Conservation (phyloP, 2,797 vertebrate genomes). For the Tragelaphus eurycerus region DNA sequence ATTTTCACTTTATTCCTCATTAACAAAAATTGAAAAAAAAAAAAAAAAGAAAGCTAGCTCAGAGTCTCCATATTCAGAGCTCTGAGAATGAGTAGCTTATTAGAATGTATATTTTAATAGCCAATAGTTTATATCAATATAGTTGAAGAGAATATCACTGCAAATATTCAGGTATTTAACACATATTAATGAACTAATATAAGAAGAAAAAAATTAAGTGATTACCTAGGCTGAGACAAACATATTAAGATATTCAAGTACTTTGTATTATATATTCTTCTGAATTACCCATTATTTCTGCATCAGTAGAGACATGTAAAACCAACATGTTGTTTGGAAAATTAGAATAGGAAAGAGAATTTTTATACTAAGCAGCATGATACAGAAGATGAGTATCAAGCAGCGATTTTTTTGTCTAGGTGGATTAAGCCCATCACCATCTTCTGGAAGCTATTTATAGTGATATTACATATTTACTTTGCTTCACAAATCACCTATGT, state of each 20-base stretch:
- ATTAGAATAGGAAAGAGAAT: neutral
- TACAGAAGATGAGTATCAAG: neutral
- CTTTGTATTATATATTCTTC: neutral
- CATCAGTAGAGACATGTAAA: neutral
- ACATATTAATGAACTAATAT: neutral
- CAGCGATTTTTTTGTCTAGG: neutral
- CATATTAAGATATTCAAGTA: neutral
- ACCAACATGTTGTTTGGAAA: neutral
- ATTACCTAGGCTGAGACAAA: neutral
- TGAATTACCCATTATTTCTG: slow-evolving; percentile 10
- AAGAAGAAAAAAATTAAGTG: neutral
- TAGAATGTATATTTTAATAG: neutral
- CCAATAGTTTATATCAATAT: neutral
- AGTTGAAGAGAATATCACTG: neutral
- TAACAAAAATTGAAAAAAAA: neutral
- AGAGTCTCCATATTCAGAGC: neutral
- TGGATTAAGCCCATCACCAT: neutral
- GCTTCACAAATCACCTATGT: neutral
- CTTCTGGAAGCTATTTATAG: neutral
- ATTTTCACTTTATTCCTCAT: neutral
- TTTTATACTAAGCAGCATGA: neutral
- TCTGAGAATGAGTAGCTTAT: neutral
- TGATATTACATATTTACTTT: neutral
- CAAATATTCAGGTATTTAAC: neutral
- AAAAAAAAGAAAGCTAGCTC: neutral